These are phyloP conservation scores for Pangasius djambal DNA, from an alignment of 2,797 vertebrate species.

Conservation along the genomic window DNA sequence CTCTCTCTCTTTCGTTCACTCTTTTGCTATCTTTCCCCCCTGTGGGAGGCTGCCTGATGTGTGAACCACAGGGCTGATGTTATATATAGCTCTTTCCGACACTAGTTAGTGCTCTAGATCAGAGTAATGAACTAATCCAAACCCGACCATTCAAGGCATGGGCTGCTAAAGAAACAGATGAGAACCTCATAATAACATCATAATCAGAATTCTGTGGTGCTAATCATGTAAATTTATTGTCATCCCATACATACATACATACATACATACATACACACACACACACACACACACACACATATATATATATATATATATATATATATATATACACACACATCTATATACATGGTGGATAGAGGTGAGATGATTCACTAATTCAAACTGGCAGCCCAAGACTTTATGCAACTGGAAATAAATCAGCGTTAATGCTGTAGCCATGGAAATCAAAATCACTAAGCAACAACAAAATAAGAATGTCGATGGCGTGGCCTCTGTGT, in stretches of 20 bases:
- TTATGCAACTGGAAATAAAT: neutral
- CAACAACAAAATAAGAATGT: neutral
- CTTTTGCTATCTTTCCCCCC: conserved; percentile 19
- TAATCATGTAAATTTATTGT: neutral
- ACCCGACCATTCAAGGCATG: neutral
- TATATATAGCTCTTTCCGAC: conserved; percentile 47
- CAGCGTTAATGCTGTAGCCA: neutral
- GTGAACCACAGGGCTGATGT: conserved; percentile 38
- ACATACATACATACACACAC: no score
- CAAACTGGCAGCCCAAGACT: neutral
- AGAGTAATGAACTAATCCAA: conserved; percentile 24
- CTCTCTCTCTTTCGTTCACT: neutral
- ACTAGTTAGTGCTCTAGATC: conserved; percentile 41
- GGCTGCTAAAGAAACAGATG: neutral
- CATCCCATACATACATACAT: no score
- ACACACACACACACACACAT: no score
- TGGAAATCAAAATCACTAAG: neutral
- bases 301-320: no score
- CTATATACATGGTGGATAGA: neutral
- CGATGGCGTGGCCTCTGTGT: neutral
- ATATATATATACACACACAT: no score
- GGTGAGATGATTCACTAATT: neutral
- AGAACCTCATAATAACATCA: neutral
- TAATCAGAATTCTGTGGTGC: neutral
- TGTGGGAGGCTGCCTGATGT: conserved; percentile 26